phyloP scores from a whole-genome alignment of 1,140 invertebrate genomes.

The Drosophila varians region DNA sequence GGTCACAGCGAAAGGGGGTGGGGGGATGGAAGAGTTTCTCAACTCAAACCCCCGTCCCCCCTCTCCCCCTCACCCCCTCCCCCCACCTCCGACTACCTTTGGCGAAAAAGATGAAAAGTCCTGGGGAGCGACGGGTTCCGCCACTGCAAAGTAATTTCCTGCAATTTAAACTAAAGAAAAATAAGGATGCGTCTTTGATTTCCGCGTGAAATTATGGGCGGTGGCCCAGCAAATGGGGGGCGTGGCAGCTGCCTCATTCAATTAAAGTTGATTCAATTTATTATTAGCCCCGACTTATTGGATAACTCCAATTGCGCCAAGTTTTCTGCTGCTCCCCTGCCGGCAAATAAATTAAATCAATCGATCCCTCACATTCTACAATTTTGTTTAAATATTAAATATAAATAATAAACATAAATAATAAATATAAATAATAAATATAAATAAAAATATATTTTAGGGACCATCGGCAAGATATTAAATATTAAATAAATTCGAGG shows the following conservation, averaged over 20 bases:
- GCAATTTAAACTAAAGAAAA: slow-evolving; percentile 82
- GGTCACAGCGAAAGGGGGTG: slow-evolving; percentile 15
- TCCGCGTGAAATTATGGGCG: slow-evolving; percentile 74
- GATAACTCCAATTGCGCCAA: slow-evolving; percentile 4
- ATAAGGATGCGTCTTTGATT: slow-evolving; percentile 83
- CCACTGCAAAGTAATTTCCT: slow-evolving; percentile 77
- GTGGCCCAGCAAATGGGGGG: neutral
- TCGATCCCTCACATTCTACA: neutral
- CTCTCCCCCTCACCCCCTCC: neutral
- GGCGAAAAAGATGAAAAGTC: slow-evolving; percentile 44
- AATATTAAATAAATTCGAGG: no score
- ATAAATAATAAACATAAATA: neutral
- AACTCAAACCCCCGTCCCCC: neutral
- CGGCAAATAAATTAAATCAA: neutral
- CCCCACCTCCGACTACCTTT: neutral
- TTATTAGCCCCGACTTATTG: slow-evolving; percentile 46
- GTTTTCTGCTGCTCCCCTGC: neutral
- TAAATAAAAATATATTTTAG: no score
- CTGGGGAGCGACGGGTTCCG: slow-evolving; percentile 1
- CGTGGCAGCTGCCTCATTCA: slow-evolving; percentile 13
- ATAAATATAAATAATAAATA: no score
- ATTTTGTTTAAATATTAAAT: no score
- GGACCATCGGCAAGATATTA: no score
- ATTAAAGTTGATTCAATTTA: slow-evolving; percentile 76
- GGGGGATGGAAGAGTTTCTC: neutral